These are phyloP conservation scores for Drosophila pseudoananassae DNA, from an alignment of 1,140 invertebrate species.

Conservation along the genomic window DNA sequence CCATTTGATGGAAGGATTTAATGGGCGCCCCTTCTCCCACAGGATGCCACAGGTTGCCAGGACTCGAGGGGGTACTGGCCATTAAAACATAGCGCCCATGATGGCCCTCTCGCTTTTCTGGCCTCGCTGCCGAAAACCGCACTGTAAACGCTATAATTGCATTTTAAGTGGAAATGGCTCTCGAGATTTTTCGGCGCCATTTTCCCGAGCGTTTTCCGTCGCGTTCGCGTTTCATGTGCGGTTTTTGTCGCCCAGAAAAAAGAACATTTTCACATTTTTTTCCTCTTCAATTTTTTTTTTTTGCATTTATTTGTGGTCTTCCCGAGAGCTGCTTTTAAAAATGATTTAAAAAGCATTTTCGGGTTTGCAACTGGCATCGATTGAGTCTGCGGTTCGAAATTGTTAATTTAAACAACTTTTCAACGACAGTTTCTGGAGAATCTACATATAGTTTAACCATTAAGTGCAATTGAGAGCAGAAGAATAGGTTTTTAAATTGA, in stretches of 20 bases:
- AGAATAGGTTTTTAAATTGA: background rate
- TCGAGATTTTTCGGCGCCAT: slow-evolving; percentile 17
- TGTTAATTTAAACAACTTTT: slow-evolving; percentile 28
- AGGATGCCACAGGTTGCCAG: slow-evolving; percentile 10
- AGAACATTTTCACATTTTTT: background rate
- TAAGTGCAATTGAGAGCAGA: background rate
- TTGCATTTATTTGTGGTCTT: background rate
- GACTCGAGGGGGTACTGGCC: background rate
- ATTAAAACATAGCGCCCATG: slow-evolving; percentile 1
- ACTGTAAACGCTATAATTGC: slow-evolving; percentile 52
- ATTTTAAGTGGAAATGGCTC: slow-evolving; percentile 56
- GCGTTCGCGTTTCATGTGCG: slow-evolving; percentile 3
- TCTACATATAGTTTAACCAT: background rate
- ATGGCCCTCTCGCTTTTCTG: no score
- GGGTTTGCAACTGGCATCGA: slow-evolving; percentile 7
- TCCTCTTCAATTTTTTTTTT: background rate
- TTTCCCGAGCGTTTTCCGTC: background rate
- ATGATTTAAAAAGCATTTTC: background rate
- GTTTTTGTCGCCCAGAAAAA: slow-evolving; percentile 7
- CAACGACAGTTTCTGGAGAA: slow-evolving; percentile 1
- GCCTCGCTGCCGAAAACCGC: slow-evolving; percentile 1
- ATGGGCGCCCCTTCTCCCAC: background rate
- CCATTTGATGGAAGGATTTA: slow-evolving; percentile 19
- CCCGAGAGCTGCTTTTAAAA: background rate
- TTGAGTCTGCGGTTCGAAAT: slow-evolving; percentile 16